Base-by-base conservation (phyloP, 1,140 invertebrate species). In the Tetragnatha versicolor region DNA sequence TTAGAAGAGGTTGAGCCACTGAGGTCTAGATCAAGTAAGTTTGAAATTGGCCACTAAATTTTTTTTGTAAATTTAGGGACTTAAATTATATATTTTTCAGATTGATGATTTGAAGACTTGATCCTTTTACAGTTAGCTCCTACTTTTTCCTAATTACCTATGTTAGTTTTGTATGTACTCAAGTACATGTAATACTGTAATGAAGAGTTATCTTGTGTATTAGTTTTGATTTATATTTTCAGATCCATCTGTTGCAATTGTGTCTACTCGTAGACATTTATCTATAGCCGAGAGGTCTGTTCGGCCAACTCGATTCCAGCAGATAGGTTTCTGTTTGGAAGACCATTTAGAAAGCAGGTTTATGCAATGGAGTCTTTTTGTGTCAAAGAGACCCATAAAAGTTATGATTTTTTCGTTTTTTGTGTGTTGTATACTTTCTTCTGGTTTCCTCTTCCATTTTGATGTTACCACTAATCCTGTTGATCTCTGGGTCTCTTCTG, bases 381-480 rank as follows among this genome's bases (percentile, higher is more conserved):
- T 87, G 6, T 95, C 96, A 0, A 89, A 88, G 31, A 88, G 91
- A 82, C 95, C 95, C 0, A 91, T 92, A 89, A 81, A 90, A 5
- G 90, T 98, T 2, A 86, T 98, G 12, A 87, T 93, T 35, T 76
- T 92, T 17, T 93, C 93, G 82, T 85, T 90, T 0, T 88, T 90
- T 81, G 85, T 83, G 87, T 87, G 86, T 81, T 91, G 81, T 86
- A 93, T 60, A 83, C 89, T 84, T 84, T 85, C 75, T 81, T 93
- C 58, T 88, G 95, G 84, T 85, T 89, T 88, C 89, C 61, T 83
- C 4, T 53, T 79, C 1, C 65, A 83, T 65, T 90, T 94, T 66
- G 84, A 89, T 79, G 87, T 97, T 1, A 98, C 94, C 2, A 98
- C 95, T 0, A 92, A 99, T 89, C 98, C 98, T 0, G 96, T 99